Conservation (phyloP, 2,113 vertebrate species). For the Bothrops jararaca region DNA sequence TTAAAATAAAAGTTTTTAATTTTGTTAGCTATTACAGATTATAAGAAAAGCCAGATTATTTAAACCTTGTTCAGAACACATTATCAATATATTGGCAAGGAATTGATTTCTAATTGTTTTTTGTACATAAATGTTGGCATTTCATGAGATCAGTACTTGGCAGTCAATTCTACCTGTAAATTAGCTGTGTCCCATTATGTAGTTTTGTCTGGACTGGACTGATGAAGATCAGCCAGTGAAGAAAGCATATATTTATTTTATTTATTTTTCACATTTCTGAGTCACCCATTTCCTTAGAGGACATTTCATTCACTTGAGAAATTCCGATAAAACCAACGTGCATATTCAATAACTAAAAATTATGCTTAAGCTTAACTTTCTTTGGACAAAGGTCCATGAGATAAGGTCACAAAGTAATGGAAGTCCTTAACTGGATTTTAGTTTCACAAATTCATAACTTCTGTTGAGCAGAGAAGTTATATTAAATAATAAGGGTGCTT, state of each 20-base stretch:
- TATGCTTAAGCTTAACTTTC: not conserved
- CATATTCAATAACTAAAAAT: not conserved
- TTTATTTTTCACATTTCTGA: not conserved
- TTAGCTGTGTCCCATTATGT: not conserved
- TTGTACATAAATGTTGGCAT: not conserved
- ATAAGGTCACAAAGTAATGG: constrained; percentile 12
- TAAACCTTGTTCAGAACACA: not conserved
- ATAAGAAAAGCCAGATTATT: not conserved
- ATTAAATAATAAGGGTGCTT: not conserved
- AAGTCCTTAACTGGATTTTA: not conserved
- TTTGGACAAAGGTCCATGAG: not conserved
- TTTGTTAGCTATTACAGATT: not conserved
- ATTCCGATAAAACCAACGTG: not conserved
- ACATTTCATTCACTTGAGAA: not conserved
- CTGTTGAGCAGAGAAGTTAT: not conserved
- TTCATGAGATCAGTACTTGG: not conserved
- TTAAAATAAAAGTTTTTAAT: not conserved
- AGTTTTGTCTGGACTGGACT: not conserved
- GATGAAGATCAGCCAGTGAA: not conserved
- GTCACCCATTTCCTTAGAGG: not conserved
- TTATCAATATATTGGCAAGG: not conserved
- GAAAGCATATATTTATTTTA: not conserved
- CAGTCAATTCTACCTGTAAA: not conserved
- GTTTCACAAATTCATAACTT: not conserved
- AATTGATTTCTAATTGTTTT: not conserved